phyloP scores from a whole-genome alignment of 2,113 vertebrate species.

The Gila orcuttii region DNA sequence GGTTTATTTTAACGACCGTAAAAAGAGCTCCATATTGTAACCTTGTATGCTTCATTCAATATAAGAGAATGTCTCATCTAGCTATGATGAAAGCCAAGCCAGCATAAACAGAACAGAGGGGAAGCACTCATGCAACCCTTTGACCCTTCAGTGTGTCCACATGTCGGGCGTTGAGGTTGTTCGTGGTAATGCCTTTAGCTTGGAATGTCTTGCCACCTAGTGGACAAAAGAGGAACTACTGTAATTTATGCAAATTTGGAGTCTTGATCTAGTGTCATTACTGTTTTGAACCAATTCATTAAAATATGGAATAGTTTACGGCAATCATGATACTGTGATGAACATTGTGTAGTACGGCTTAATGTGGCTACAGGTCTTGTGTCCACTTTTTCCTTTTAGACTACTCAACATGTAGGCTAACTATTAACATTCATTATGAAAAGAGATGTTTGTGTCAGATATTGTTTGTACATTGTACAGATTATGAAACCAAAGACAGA shows the following conservation, averaged over 20 bases:
- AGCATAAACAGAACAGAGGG: constrained; percentile 35
- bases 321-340: too few species aligned
- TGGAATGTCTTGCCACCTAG: constrained; percentile 27
- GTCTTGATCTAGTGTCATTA: neutral
- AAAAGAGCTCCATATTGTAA: constrained; percentile 5
- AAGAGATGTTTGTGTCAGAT: too few species aligned
- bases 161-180: neutral
- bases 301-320: too few species aligned
- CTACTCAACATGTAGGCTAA: too few species aligned
- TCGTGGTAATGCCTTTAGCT: neutral
- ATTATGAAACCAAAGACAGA: neutral
- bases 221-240: neutral
- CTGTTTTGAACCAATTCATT: neutral
- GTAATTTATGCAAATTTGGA: neutral
- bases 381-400: too few species aligned
- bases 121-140: constrained; percentile 34
- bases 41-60: constrained; percentile 32
- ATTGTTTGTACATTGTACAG: neutral
- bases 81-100: constrained; percentile 18
- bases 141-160: constrained; percentile 14
- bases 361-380: too few species aligned
- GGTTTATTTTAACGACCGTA: constrained; percentile 25
- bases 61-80: constrained; percentile 31
- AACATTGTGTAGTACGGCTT: too few species aligned
- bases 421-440: too few species aligned